These are phyloP conservation scores for Herpetotheres cachinnans DNA, from an alignment of 2,113 vertebrate genomes.

Conservation along the genomic window DNA sequence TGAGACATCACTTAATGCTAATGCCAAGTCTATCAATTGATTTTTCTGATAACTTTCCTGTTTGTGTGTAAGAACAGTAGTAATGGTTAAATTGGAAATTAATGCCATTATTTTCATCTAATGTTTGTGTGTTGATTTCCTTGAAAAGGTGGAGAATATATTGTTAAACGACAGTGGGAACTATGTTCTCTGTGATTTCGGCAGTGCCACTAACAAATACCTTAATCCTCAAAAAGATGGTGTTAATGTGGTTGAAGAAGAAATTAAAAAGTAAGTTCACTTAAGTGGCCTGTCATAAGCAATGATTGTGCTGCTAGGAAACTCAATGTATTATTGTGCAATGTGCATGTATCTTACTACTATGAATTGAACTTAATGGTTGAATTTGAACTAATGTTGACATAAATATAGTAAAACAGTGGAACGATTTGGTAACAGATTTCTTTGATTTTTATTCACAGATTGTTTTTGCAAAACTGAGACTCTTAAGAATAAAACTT, in stretches of 20 bases:
- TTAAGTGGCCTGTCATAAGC: not conserved
- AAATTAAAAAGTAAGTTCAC: constrained; percentile 92
- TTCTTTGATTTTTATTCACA: not conserved
- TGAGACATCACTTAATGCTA: not conserved
- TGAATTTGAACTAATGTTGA: not conserved
- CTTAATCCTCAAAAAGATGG: constrained; percentile 92
- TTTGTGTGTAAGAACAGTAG: accelerated
- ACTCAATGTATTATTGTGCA: not conserved
- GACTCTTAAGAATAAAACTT: not conserved
- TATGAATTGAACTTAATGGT: not conserved
- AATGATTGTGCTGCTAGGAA: not conserved
- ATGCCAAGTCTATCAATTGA: accelerated
- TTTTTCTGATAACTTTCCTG: not conserved
- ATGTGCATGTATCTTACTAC: accelerated
- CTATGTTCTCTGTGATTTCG: constrained; percentile 97
- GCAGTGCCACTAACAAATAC: constrained; percentile 93
- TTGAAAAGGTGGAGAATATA: constrained; percentile 92
- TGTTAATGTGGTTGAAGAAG: constrained; percentile 92
- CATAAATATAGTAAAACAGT: not conserved
- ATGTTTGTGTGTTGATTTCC: constrained; percentile 11
- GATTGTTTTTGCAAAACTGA: not conserved
- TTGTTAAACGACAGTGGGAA: constrained; percentile 90
- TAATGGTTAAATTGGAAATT: not conserved
- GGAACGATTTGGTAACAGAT: not conserved
- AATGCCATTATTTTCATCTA: not conserved